Evolutionary conservation across 2,797 vertebrate genomes (phyloP).

Genomic region (Spea hammondii): DNA sequence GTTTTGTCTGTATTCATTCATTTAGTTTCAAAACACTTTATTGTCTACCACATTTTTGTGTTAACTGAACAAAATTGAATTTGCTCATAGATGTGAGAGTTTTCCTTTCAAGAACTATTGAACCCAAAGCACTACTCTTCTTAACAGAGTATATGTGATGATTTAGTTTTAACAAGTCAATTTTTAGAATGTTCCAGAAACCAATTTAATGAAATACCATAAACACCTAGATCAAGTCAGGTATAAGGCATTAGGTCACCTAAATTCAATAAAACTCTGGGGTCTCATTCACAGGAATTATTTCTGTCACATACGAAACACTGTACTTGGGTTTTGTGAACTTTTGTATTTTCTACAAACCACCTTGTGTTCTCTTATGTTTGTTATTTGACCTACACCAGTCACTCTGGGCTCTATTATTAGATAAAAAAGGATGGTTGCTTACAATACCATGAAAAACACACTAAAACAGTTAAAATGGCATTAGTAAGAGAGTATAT

Average conservation of each 20-base stretch:
- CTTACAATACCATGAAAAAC: slow-evolving; percentile 17
- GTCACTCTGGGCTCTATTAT: slow-evolving; percentile 33
- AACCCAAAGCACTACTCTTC: too few species aligned
- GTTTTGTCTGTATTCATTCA: too few species aligned
- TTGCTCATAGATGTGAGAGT: too few species aligned
- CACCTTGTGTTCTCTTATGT: slow-evolving; percentile 34
- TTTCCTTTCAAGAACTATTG: too few species aligned
- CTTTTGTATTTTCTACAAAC: slow-evolving; percentile 38
- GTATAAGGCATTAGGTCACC: slow-evolving; percentile 24
- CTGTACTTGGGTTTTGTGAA: slow-evolving; percentile 25
- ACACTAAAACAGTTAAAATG: neutral
- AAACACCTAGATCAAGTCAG: slow-evolving; percentile 6
- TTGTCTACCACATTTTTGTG: too few species aligned
- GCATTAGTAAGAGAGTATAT: neutral
- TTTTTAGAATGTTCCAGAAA: neutral
- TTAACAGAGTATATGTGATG: too few species aligned
- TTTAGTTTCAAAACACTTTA: too few species aligned
- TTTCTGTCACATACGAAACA: slow-evolving; percentile 21
- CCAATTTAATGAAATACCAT: neutral
- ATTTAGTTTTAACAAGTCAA: too few species aligned
- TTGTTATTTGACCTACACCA: slow-evolving; percentile 37
- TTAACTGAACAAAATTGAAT: too few species aligned
- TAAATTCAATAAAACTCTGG: slow-evolving; percentile 4
- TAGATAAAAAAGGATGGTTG: slow-evolving; percentile 36
- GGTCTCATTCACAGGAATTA: slow-evolving; percentile 17